phyloP scores from a whole-genome alignment of 2,888 invertebrate species.

The Entomobrya multifasciata region DNA sequence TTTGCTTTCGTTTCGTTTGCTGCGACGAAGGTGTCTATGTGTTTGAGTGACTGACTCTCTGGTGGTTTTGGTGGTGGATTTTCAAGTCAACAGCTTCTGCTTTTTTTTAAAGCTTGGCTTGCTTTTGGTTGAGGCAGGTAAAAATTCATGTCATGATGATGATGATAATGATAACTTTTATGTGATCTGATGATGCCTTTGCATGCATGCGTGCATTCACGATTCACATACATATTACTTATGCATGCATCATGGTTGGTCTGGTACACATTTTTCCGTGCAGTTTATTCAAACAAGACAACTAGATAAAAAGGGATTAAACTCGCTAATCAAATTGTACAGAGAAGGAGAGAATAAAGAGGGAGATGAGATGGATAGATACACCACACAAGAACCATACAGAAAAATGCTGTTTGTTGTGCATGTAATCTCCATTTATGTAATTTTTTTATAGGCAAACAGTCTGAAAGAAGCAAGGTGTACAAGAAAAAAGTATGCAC shows the following conservation, averaged over 20 bases:
- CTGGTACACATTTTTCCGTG: conserved; percentile 19
- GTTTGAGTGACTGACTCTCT: conserved; percentile 41
- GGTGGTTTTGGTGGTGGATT: background rate
- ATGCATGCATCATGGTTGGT: conserved; percentile 6
- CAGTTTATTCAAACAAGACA: conserved; percentile 43
- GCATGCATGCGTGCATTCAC: background rate
- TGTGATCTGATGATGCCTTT: background rate
- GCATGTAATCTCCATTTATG: conserved; percentile 14
- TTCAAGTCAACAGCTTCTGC: conserved; percentile 13
- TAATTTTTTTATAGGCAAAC: background rate
- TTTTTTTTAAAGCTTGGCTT: background rate
- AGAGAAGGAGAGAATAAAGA: background rate
- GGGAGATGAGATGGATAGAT: no score
- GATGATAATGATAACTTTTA: background rate
- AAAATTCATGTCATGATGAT: conserved; percentile 47
- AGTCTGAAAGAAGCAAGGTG: no score
- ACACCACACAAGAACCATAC: background rate
- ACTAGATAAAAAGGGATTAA: conserved; percentile 23
- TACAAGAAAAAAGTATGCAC: background rate
- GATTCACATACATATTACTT: background rate
- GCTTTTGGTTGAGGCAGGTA: conserved; percentile 47
- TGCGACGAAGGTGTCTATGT: conserved; percentile 1
- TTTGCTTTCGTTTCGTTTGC: conserved; percentile 19
- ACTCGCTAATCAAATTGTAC: conserved; percentile 37
- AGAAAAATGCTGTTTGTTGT: background rate